Percentiles rank a stretch among this genome's conserved stretches.
Evolutionary conservation across 2,113 vertebrate species (phyloP).

Genomic region (Megalops atlanticus): DNA sequence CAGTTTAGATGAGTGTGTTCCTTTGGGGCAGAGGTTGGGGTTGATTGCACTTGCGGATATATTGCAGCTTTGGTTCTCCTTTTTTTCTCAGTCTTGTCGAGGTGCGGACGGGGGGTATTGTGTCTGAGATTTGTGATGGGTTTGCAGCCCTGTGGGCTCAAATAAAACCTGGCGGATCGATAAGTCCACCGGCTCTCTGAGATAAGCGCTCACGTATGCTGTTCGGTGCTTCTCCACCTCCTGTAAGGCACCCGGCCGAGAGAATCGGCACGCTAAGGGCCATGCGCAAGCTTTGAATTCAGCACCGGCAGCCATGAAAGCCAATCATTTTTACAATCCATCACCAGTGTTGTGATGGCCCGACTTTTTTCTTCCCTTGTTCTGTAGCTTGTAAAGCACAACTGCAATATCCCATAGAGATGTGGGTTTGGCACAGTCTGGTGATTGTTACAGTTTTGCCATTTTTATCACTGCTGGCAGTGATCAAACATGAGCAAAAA

Average conservation of each 20-base stretch:
- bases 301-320: neutral
- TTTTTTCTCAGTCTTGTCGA: neutral
- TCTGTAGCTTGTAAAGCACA: neutral
- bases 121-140: conserved; percentile 15
- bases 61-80: neutral
- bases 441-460: neutral
- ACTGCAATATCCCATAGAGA: neutral
- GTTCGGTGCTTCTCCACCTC: neutral
- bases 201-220: neutral
- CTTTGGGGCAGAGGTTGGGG: neutral
- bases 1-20: neutral
- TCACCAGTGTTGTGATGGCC: neutral
- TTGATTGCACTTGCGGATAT: neutral
- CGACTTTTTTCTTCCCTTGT: neutral
- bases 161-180: conserved; percentile 25
- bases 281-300: neutral
- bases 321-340: conserved; percentile 7
- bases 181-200: neutral
- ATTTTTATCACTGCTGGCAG: neutral
- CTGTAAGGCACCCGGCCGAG: neutral
- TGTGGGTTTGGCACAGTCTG: neutral
- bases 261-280: neutral
- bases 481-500: neutral
- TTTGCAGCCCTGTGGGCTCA: conserved; percentile 23
- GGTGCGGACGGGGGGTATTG: neutral